Conservation (phyloP, 2,888 invertebrate genomes). For the Callimorpha dominula region DNA sequence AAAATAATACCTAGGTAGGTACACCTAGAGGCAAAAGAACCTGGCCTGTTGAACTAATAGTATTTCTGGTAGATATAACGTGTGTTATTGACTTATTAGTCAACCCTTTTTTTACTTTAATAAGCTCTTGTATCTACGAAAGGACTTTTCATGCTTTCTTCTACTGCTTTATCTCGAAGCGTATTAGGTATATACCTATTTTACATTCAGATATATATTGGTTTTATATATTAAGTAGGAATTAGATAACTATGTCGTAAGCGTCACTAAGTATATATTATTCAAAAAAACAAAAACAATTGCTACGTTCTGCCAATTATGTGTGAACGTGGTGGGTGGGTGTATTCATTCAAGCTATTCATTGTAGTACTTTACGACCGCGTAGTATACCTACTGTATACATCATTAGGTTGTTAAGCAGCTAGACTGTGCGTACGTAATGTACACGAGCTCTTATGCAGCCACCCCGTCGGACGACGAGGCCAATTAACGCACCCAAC, state of each 20-base stretch:
- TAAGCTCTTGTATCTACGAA: no score
- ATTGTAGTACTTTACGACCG: conserved; percentile 49
- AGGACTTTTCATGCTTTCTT: no score
- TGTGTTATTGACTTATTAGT: no score
- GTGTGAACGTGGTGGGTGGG: conserved; percentile 32
- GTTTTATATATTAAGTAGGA: neutral
- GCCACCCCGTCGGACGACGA: conserved; percentile 36
- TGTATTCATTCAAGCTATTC: conserved; percentile 49
- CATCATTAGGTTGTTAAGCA: conserved; percentile 28
- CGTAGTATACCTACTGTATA: conserved; percentile 37
- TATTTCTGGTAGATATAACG: no score
- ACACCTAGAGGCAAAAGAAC: no score
- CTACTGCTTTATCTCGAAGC: neutral
- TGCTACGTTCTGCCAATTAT: conserved; percentile 4
- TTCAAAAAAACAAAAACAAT: neutral
- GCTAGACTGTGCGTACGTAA: conserved; percentile 1
- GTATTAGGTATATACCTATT: neutral
- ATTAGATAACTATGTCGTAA: neutral
- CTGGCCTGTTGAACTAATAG: no score
- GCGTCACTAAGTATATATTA: neutral
- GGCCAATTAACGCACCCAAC: conserved; percentile 69
- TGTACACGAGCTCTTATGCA: neutral
- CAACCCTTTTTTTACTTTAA: no score
- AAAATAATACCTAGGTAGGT: no score
- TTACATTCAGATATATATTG: neutral